Evolutionary conservation across 2,888 invertebrate genomes (phyloP).

Genomic region (Platycheirus rosarum): DNA sequence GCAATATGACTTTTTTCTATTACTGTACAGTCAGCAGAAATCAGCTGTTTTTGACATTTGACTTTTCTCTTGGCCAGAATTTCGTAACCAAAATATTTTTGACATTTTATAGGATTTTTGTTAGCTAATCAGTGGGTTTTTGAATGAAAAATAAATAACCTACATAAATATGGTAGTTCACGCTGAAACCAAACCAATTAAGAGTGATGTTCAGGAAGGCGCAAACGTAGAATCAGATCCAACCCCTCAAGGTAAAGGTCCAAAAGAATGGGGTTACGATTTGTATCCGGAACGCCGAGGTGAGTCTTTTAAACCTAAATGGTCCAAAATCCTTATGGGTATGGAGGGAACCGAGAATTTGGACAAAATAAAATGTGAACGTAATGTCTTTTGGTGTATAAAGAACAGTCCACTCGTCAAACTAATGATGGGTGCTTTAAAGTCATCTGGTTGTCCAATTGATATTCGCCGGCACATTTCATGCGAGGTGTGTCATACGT

Average conservation of each 20-base stretch:
- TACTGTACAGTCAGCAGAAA: no score
- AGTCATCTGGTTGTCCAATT: constrained; percentile 86
- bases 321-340: constrained; percentile 85
- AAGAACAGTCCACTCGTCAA: constrained; percentile 91
- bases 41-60: constrained; percentile 57
- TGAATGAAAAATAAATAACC: constrained; percentile 32
- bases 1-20: not conserved
- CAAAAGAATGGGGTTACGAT: constrained; percentile 88
- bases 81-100: no score
- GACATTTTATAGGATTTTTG: no score
- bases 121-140: constrained; percentile 45
- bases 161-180: constrained; percentile 37
- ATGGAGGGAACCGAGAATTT: constrained; percentile 88
- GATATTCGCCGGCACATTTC: constrained; percentile 94
- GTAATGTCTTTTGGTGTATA: constrained; percentile 89
- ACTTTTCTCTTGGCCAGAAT: constrained; percentile 1
- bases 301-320: constrained; percentile 84
- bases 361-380: constrained; percentile 90
- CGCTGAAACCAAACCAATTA: constrained; percentile 18
- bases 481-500: constrained; percentile 93
- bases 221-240: constrained; percentile 27
- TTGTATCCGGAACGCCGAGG: constrained; percentile 92
- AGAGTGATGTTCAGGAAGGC: not conserved
- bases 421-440: constrained; percentile 92
- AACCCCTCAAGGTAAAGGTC: constrained; percentile 38